Conservation (phyloP, 1,140 invertebrate species). For the Psix sp. region DNA sequence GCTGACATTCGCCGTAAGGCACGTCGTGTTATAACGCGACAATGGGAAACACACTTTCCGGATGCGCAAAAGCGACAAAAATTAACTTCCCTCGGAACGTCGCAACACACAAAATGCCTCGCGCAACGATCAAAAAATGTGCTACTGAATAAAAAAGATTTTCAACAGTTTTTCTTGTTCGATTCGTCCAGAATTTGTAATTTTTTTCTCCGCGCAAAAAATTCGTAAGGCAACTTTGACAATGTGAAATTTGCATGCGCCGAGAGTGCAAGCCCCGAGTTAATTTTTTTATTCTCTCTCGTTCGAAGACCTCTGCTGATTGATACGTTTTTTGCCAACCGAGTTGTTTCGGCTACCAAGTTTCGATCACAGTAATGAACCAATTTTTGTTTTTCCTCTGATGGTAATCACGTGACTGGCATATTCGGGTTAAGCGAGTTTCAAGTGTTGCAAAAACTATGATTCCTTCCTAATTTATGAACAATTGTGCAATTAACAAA, state of each 20-base stretch:
- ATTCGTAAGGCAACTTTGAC: too few relatives aligned
- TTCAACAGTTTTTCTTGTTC: too few relatives aligned
- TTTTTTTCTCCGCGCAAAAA: too few relatives aligned
- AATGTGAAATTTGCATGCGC: too few relatives aligned
- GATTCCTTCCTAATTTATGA: slow-evolving; percentile 36
- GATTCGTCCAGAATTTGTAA: too few relatives aligned
- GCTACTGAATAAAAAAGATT: too few relatives aligned
- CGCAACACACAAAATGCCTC: too few relatives aligned
- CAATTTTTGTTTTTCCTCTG: slow-evolving; percentile 30
- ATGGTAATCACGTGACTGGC: slow-evolving; percentile 42
- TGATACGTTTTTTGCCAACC: slow-evolving; percentile 20
- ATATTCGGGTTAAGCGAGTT: slow-evolving; percentile 37
- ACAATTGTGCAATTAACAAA: slow-evolving; percentile 42
- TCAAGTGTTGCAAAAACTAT: slow-evolving; percentile 26
- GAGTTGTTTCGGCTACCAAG: slow-evolving; percentile 16
- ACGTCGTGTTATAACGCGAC: slow-evolving; percentile 49
- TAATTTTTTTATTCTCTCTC: too few relatives aligned
- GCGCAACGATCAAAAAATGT: too few relatives aligned
- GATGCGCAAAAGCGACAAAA: slow-evolving; percentile 26
- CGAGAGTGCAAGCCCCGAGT: too few relatives aligned
- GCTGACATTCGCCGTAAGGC: slow-evolving; percentile 54
- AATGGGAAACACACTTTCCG: slow-evolving; percentile 43
- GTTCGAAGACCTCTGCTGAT: slow-evolving; percentile 9
- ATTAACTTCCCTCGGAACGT: too few relatives aligned
- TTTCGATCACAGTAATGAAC: slow-evolving; percentile 21